Evolutionary conservation across 1,140 invertebrate genomes (phyloP).

Genomic region (Hycleus cichorii): DNA sequence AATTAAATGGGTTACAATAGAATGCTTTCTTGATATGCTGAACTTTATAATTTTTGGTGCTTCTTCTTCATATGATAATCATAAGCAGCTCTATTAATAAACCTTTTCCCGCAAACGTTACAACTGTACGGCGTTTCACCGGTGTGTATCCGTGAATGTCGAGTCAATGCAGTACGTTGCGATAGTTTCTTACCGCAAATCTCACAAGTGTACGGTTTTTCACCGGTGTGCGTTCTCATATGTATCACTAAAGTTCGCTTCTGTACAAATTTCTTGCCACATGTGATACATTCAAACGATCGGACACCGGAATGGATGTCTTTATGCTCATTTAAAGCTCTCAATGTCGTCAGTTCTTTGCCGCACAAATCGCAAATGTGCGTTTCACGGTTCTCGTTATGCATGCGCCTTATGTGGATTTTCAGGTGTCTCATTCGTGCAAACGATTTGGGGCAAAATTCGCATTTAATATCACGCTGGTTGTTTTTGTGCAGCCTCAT

Average conservation of each 20-base stretch:
- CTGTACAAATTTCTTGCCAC: neutral
- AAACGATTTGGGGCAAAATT: constrained; percentile 58
- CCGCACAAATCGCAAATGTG: constrained; percentile 61
- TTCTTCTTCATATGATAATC: neutral
- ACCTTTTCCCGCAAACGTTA: neutral
- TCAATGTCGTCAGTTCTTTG: constrained; percentile 58
- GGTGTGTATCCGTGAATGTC: neutral
- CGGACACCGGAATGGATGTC: too few relatives aligned
- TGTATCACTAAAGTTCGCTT: neutral
- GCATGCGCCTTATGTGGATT: constrained; percentile 52
- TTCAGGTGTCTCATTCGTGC: constrained; percentile 55
- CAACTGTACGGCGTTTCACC: neutral
- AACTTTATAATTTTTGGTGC: too few relatives aligned
- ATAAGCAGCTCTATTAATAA: neutral
- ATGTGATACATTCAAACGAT: neutral
- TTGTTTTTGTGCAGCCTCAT: constrained; percentile 63
- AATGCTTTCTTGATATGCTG: too few relatives aligned
- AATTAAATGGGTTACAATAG: too few relatives aligned
- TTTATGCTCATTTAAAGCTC: too few relatives aligned
- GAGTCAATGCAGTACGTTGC: neutral
- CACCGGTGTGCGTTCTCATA: neutral
- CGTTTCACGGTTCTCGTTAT: constrained; percentile 55
- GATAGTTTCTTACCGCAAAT: neutral
- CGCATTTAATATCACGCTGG: constrained; percentile 60
- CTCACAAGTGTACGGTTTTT: neutral